phyloP scores from a whole-genome alignment of 1,140 invertebrate species.

The Cydia fagiglandana region DNA sequence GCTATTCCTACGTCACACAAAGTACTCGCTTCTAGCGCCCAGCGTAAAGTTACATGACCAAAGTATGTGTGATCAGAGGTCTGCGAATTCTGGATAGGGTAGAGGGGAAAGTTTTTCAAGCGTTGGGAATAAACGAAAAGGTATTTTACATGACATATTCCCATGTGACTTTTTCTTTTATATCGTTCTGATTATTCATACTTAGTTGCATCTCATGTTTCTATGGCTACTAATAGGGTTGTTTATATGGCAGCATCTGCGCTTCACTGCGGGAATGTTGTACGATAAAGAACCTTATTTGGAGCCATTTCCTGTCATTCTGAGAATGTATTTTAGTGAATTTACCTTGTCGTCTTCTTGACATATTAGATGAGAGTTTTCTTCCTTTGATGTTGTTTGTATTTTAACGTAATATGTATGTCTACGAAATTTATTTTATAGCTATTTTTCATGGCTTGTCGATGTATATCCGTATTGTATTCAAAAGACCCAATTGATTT shows the following conservation, averaged over 20 bases:
- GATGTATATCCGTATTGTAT: too few species aligned
- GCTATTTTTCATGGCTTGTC: not conserved
- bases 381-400: not conserved
- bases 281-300: slow-evolving; percentile 18
- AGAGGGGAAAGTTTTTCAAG: not conserved
- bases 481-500: too few species aligned
- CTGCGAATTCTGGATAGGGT: not conserved
- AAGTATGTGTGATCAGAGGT: not conserved
- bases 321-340: not conserved
- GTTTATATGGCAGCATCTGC: not conserved
- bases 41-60: not conserved
- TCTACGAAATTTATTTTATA: not conserved
- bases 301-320: not conserved
- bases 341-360: slow-evolving; percentile 8
- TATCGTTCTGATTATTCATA: slow-evolving; percentile 5
- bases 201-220: slow-evolving; percentile 4
- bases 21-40: not conserved
- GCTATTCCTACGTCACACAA: not conserved
- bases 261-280: not conserved
- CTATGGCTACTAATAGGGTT: not conserved
- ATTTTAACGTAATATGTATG: not conserved
- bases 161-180: slow-evolving; percentile 11
- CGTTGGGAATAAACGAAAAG: not conserved
- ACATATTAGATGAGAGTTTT: not conserved
- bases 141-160: slow-evolving; percentile 5